Conservation (phyloP, 2,888 invertebrate species). For the Oxycera nigricornis region DNA sequence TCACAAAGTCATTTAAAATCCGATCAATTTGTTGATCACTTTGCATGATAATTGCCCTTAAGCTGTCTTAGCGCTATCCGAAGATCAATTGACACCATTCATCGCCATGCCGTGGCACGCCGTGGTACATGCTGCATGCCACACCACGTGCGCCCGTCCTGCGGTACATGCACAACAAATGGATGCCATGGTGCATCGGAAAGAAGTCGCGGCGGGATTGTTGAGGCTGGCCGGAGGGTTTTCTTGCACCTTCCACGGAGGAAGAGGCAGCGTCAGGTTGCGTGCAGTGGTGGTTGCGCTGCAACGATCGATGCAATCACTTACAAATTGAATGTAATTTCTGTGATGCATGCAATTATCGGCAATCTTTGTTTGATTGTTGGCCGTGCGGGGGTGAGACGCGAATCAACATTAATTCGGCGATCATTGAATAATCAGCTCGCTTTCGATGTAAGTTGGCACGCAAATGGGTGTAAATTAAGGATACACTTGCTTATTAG, state of each 20-base stretch:
- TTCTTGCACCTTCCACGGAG: neutral
- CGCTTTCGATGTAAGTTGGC: no score
- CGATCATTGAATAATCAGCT: neutral
- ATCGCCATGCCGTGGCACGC: neutral
- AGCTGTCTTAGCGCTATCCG: constrained; percentile 25
- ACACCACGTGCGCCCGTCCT: neutral
- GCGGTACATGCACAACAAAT: neutral
- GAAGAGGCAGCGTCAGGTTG: neutral
- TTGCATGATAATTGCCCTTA: constrained; percentile 38
- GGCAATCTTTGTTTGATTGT: neutral
- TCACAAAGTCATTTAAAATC: constrained; percentile 17
- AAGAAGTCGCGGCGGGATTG: neutral
- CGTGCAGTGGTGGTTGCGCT: neutral
- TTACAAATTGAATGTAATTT: constrained; percentile 13
- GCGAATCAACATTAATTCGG: neutral
- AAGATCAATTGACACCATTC: neutral
- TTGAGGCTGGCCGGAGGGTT: neutral
- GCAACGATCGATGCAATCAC: constrained; percentile 1
- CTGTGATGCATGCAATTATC: neutral
- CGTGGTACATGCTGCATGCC: neutral
- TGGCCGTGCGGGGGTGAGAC: neutral
- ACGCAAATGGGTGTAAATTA: no score
- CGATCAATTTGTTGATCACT: constrained; percentile 40
- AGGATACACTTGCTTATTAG: no score
- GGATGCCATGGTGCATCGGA: neutral